A percentile compares a stretch with the other conserved stretches of the same genome.
phyloP scores from a whole-genome alignment of 2,113 vertebrate genomes.

The Sorex araneus region DNA sequence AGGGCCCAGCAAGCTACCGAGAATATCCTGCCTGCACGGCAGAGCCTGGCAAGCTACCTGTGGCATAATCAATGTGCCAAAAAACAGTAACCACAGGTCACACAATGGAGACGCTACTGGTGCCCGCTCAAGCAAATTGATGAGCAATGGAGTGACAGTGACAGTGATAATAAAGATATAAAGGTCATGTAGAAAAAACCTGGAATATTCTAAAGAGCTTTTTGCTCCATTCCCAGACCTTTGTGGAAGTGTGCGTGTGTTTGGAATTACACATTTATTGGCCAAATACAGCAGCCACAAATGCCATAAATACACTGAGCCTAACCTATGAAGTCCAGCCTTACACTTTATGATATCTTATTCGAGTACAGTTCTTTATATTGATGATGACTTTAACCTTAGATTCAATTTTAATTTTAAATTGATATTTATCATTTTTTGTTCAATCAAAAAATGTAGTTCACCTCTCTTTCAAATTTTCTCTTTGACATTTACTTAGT shows the following conservation, averaged over 20 bases:
- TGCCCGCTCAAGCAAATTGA: too few species aligned
- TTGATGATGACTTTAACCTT: background rate
- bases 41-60: too few species aligned
- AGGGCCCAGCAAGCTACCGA: too few species aligned
- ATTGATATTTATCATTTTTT: background rate
- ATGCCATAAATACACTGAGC: background rate
- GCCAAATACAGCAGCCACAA: too few species aligned
- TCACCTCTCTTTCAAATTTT: background rate
- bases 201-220: background rate
- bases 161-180: constrained; percentile 3
- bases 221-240: background rate
- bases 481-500: background rate
- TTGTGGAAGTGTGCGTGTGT: background rate
- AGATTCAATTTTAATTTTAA: background rate
- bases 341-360: background rate
- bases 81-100: too few species aligned
- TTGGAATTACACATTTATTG: background rate
- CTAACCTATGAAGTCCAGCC: background rate
- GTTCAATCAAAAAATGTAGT: background rate
- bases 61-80: too few species aligned
- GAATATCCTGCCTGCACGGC: too few species aligned
- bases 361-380: background rate
- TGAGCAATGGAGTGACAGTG: too few species aligned
- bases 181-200: background rate
- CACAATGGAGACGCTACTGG: too few species aligned